A percentile compares a stretch with the other conserved stretches of the same genome.
phyloP scores from a whole-genome alignment of 2,113 vertebrate species.

The Anhinga rufa region DNA sequence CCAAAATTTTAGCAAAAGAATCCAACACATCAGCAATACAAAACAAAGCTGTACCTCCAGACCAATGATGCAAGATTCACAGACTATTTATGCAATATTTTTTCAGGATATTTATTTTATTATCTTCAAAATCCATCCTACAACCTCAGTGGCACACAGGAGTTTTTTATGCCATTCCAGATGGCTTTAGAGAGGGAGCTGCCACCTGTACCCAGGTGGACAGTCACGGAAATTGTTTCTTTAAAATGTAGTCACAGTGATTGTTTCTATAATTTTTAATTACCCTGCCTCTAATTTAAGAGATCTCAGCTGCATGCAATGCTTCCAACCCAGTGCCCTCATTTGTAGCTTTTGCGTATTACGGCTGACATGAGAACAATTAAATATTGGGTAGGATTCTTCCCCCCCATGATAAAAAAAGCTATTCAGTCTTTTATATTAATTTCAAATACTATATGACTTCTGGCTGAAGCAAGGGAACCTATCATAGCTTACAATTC shows the following conservation, averaged over 20 bases:
- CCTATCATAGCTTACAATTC: background rate
- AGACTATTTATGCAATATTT: background rate
- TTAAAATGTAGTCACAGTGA: background rate
- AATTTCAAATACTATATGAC: background rate
- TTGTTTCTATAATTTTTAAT: background rate
- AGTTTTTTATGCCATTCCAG: background rate
- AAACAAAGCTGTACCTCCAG: background rate
- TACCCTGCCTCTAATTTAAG: background rate
- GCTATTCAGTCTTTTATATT: background rate
- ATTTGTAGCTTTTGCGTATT: background rate
- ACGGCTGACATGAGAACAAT: background rate
- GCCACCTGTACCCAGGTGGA: background rate
- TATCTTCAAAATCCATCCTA: background rate
- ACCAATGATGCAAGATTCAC: background rate
- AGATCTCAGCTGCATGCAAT: background rate
- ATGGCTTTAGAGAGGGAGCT: background rate
- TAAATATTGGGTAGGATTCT: background rate
- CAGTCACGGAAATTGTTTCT: background rate
- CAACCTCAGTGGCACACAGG: background rate
- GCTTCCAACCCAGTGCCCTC: background rate
- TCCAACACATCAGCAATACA: background rate
- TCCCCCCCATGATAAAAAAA: background rate
- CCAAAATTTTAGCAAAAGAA: background rate
- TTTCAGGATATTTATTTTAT: background rate
- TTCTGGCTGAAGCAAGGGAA: background rate